These are phyloP conservation scores for Mechanitis messenoides DNA, from an alignment of 2,888 invertebrate species.

Conservation along the genomic window DNA sequence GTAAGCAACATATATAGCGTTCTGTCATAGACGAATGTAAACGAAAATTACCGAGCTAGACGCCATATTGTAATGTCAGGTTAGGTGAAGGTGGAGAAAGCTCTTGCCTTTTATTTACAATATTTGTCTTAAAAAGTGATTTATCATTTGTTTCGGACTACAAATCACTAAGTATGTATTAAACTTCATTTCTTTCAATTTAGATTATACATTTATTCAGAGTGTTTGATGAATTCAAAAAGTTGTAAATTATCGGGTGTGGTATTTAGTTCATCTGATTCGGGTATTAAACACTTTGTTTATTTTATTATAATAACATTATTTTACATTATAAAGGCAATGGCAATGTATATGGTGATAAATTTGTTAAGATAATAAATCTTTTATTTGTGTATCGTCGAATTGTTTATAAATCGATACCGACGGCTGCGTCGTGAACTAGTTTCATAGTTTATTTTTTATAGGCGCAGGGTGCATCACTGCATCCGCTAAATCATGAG, in stretches of 20 bases:
- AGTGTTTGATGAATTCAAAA: slow-evolving; percentile 32
- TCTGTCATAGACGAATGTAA: slow-evolving; percentile 32
- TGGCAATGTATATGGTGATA: slow-evolving; percentile 30
- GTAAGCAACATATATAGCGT: slow-evolving; percentile 35
- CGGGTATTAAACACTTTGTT: slow-evolving; percentile 50
- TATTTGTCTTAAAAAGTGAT: slow-evolving; percentile 41
- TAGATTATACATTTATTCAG: slow-evolving; percentile 6
- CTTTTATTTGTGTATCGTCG: slow-evolving; percentile 26
- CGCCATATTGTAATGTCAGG: slow-evolving; percentile 72
- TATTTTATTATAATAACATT: slow-evolving; percentile 58
- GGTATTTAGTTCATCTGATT: slow-evolving; percentile 63
- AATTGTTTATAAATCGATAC: slow-evolving; percentile 45
- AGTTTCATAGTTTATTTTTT: slow-evolving; percentile 49
- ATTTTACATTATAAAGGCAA: slow-evolving; percentile 37
- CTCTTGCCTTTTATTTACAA: slow-evolving; percentile 36
- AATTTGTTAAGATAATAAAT: slow-evolving; percentile 39
- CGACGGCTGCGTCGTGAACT: slow-evolving; percentile 43
- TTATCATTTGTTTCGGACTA: slow-evolving; percentile 41
- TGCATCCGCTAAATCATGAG: slow-evolving; percentile 86
- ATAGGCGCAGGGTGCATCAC: slow-evolving; percentile 78
- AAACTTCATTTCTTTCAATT: slow-evolving; percentile 6
- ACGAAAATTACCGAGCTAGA: slow-evolving; percentile 44
- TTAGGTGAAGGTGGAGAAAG: slow-evolving; percentile 54
- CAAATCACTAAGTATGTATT: slow-evolving; percentile 47
- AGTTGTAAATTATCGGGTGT: slow-evolving; percentile 56